phyloP scores from a whole-genome alignment of 35 echinoderm and acorn worm species.

The Ptychodera flava region DNA sequence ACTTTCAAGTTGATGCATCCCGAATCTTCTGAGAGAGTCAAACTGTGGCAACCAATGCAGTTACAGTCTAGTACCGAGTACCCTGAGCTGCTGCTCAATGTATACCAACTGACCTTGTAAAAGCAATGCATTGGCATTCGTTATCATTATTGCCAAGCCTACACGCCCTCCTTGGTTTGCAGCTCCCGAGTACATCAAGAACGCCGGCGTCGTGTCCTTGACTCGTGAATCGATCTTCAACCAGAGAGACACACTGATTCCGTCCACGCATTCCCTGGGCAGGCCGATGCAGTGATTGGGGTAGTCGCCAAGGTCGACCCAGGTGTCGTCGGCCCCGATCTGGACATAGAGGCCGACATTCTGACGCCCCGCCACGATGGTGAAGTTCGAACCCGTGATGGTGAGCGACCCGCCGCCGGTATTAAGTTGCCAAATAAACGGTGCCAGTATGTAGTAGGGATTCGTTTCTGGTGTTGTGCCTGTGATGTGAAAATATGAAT shows the following conservation, averaged over 20 bases:
- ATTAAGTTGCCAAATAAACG: slow-evolving; percentile 41
- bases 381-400: slow-evolving; percentile 37
- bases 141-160: background rate
- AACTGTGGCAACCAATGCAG: no score
- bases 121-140: background rate
- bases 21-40: no score
- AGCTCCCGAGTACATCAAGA: slow-evolving; percentile 2
- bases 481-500: background rate
- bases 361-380: slow-evolving; percentile 20
- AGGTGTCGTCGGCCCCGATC: slow-evolving; percentile 29
- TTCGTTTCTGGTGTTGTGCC: slow-evolving; percentile 27
- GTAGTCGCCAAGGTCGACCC: slow-evolving; percentile 49
- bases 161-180: background rate
- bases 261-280: slow-evolving; percentile 27
- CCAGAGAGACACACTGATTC: slow-evolving; percentile 54
- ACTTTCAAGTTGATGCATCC: no score
- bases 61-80: no score
- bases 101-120: no score
- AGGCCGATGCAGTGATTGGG: slow-evolving; percentile 35
- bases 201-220: background rate
- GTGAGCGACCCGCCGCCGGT: slow-evolving; percentile 21
- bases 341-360: slow-evolving; percentile 31
- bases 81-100: no score
- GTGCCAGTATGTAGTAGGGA: slow-evolving; percentile 43
- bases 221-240: slow-evolving; percentile 16